phyloP scores from a whole-genome alignment of 1,140 invertebrate genomes.

The Nixonia krombeini region DNA sequence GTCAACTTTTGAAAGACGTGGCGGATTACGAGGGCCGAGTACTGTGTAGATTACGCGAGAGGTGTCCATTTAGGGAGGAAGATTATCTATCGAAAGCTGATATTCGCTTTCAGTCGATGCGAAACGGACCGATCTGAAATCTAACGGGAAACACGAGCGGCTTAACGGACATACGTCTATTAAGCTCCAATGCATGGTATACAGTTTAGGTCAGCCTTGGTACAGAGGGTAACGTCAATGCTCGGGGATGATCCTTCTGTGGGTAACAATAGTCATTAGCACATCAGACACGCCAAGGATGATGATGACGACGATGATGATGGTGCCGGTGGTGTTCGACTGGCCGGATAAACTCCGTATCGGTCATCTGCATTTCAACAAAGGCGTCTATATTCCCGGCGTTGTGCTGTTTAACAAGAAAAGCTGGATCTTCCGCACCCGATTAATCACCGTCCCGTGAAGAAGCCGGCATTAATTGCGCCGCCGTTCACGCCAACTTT shows the following conservation, averaged over 20 bases:
- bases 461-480: no score
- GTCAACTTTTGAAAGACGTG: no score
- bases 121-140: slow-evolving; percentile 37
- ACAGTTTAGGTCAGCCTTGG: slow-evolving; percentile 51
- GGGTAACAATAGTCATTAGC: slow-evolving; percentile 55
- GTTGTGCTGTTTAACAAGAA: slow-evolving; percentile 2
- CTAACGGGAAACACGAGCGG: slow-evolving; percentile 48
- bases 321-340: no score
- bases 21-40: slow-evolving; percentile 1
- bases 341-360: slow-evolving; percentile 42
- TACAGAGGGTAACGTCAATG: slow-evolving; percentile 43
- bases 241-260: slow-evolving; percentile 49
- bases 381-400: slow-evolving; percentile 16
- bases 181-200: slow-evolving; percentile 32
- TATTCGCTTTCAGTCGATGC: slow-evolving; percentile 40
- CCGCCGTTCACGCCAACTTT: no score
- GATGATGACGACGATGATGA: no score
- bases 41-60: slow-evolving; percentile 15
- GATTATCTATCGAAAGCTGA: slow-evolving; percentile 44
- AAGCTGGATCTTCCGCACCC: no score
- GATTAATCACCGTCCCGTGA: no score
- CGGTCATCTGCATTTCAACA: slow-evolving; percentile 26
- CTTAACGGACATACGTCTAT: slow-evolving; percentile 49
- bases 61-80: slow-evolving; percentile 28
- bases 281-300: slow-evolving; percentile 47